A percentile compares a stretch with the other conserved stretches of the same genome.
These are phyloP conservation scores for Brachymystax lenok DNA, from an alignment of 2,797 vertebrate species.

Conservation along the genomic window DNA sequence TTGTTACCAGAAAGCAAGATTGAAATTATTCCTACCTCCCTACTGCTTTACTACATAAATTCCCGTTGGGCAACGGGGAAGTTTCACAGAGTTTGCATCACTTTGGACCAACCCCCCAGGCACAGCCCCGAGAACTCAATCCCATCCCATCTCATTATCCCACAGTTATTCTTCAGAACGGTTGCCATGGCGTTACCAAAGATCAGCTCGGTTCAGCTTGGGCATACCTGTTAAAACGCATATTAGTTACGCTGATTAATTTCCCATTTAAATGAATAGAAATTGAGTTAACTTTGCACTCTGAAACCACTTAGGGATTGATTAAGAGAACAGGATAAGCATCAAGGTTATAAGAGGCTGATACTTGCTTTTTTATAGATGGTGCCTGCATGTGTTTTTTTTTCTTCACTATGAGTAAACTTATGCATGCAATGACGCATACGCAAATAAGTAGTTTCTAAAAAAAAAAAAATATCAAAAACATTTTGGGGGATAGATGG, in stretches of 20 bases:
- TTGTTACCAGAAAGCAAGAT: slow-evolving; percentile 44
- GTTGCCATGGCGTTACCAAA: slow-evolving; percentile 49
- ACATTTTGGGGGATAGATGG: too few species aligned
- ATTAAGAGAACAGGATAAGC: slow-evolving; percentile 18
- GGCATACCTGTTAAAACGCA: slow-evolving; percentile 13
- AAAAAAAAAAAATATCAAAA: too few species aligned
- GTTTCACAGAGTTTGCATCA: slow-evolving; percentile 72
- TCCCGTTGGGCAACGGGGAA: slow-evolving; percentile 25
- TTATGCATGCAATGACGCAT: slow-evolving; percentile 8
- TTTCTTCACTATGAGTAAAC: background rate
- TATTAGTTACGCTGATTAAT: slow-evolving; percentile 37
- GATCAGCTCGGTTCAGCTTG: slow-evolving; percentile 28
- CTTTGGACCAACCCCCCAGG: slow-evolving; percentile 57
- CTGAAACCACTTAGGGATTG: slow-evolving; percentile 23
- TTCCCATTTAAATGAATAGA: slow-evolving; percentile 30
- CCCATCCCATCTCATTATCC: slow-evolving; percentile 47
- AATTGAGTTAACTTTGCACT: slow-evolving; percentile 21
- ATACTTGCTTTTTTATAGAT: slow-evolving; percentile 11
- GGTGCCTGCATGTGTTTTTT: slow-evolving; percentile 22
- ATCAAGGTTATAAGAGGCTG: slow-evolving; percentile 20
- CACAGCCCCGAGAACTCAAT: slow-evolving; percentile 46
- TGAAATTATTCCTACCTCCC: slow-evolving; percentile 34
- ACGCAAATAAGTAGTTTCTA: background rate
- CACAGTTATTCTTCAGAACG: slow-evolving; percentile 45
- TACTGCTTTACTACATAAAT: slow-evolving; percentile 33